phyloP scores from a whole-genome alignment of 1,140 invertebrate species.

The Panulirus ornatus region DNA sequence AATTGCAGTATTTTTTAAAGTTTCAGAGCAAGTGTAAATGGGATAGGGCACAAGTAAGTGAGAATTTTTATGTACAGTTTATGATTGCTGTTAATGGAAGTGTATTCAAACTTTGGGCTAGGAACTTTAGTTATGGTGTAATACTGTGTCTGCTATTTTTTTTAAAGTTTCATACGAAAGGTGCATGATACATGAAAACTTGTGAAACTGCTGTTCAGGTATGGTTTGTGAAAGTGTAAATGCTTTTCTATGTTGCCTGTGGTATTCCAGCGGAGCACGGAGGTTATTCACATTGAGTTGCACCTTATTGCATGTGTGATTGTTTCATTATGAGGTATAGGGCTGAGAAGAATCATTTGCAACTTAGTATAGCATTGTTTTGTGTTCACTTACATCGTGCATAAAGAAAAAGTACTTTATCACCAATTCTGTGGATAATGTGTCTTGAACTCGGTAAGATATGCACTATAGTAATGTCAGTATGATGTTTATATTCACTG shows the following conservation, averaged over 20 bases:
- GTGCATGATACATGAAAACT: not conserved
- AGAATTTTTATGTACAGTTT: slow-evolving; percentile 1
- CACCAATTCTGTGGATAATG: no score
- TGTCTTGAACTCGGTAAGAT: no score
- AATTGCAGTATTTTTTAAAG: slow-evolving; percentile 1
- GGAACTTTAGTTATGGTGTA: not conserved
- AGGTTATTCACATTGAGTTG: not conserved
- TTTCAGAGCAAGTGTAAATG: slow-evolving; percentile 18
- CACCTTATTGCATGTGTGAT: not conserved
- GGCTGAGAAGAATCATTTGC: no score
- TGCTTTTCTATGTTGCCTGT: not conserved
- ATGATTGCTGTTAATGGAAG: not conserved
- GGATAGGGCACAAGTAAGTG: slow-evolving; percentile 14
- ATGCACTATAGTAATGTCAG: no score
- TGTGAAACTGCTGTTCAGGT: not conserved
- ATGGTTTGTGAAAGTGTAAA: not conserved
- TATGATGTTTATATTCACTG: no score
- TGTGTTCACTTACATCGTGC: no score
- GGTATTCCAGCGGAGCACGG: not conserved
- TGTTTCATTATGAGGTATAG: not conserved
- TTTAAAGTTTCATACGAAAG: not conserved
- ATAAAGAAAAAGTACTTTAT: no score
- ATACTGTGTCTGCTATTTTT: not conserved
- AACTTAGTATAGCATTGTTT: no score
- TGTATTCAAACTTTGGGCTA: not conserved